Conservation (phyloP, 2,113 vertebrate genomes). For the Oceanodroma tethys region DNA sequence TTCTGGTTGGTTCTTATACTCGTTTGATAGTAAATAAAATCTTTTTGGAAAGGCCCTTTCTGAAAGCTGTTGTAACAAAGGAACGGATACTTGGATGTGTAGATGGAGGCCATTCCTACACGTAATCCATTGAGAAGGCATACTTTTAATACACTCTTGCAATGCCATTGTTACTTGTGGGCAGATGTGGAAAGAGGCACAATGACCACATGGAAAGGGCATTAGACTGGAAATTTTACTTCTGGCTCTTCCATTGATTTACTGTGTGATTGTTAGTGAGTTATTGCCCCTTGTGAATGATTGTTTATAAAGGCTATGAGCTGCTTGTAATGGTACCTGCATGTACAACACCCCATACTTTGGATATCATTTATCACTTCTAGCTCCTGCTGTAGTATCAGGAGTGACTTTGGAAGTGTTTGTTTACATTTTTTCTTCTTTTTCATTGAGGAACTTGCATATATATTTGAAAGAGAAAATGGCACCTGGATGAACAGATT, state of each 20-base stretch:
- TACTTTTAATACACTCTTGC: background rate
- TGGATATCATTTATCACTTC: background rate
- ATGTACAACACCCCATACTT: background rate
- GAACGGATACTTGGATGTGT: background rate
- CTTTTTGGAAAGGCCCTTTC: background rate
- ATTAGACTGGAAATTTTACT: background rate
- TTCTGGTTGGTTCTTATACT: background rate
- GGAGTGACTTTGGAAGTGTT: background rate
- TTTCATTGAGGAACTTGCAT: background rate
- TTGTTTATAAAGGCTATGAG: background rate
- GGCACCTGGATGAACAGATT: background rate
- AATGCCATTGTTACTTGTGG: background rate
- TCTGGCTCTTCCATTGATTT: background rate
- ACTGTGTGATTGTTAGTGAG: background rate
- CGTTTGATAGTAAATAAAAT: background rate
- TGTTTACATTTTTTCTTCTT: background rate
- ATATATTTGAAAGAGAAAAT: background rate
- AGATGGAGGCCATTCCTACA: background rate
- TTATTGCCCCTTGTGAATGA: background rate
- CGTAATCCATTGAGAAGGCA: background rate
- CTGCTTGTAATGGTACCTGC: background rate
- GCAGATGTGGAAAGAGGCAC: background rate
- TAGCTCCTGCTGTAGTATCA: background rate
- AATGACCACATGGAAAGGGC: background rate
- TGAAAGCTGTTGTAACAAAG: background rate